Base-by-base conservation (phyloP, 1,140 invertebrate genomes). In the Pollicipes pollicipes region DNA sequence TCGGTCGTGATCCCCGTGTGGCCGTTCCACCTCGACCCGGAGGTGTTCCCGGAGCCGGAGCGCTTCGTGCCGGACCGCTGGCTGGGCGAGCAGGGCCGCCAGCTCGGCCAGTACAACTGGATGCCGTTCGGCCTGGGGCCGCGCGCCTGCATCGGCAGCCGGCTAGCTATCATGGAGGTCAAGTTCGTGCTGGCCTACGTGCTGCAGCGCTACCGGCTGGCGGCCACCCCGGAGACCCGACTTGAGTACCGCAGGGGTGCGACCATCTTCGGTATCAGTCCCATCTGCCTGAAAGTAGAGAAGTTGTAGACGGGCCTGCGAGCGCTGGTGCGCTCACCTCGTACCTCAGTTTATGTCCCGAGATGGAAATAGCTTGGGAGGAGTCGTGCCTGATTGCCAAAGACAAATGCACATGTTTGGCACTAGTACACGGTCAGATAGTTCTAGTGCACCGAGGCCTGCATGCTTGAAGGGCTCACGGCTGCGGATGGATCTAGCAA, bases 31-130 rank as follows among this genome's bases (percentile, higher is more conserved):
- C 86, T 68, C 30, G 83, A 88, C 76, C 79, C 83, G 3, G 79
- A 84, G 35, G 76, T 83, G 27, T 92, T 85, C 77, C 82, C 84
- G 32, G 83, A 91, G 69, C 89, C 90, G 0, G 83, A 87, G 37
- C 78, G 80, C 68, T 92, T 89, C 76, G 83, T 90, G 78, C 90
- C 90, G 0, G 87, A 90, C 70, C 82, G 88, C 75, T 92, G 91
- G 79, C 76, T 85, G 30, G 83, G 85, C 16, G 81, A 84, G 72
- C 84, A 86, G 74, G 78, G 78, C 30, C 77, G 78, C 45, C 81
- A 83, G 64, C 79, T 85, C 70, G 82, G 86, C 77, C 84, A 85
- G 0, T 88, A 83, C 74, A 81, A 85, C 4, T 90, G 86, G 75
- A 83, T 89, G 28, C 88, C 88, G 16, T 90, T 90, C 76, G 88